Base-by-base conservation (phyloP, 2,797 vertebrate genomes). In the Arvicola amphibius region DNA sequence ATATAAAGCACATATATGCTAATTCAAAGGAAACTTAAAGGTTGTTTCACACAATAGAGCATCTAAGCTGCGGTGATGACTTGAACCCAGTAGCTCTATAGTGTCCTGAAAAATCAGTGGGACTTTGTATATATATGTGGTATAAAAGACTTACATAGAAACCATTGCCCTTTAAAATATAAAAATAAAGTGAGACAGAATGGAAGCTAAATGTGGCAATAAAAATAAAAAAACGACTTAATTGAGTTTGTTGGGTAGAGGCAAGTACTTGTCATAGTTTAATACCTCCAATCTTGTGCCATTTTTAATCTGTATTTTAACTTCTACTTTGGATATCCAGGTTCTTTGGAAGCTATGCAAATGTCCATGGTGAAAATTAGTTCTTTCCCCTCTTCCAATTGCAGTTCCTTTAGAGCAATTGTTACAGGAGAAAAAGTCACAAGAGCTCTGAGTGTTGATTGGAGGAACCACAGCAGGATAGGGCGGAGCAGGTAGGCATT, bases 221-320 rank as follows among this genome's bases (percentile, higher is more conserved):
- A 12, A 65, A 63, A 83, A 40, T 48, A 40, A 16, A n/a, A 84
- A 88, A 95, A 56, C n/a, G n/a, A n/a, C 29, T 85, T 77, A 17
- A 7, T 37, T 76, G 4, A n/a, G 9, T 59, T 84, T n/a, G 7
- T 40, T 46, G 37, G 40, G 23, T 0, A 84, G 29, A 90, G 12
- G 37, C 5, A 83, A 90, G 17, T 0, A 12, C 51, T 87, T 63
- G 32, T 25, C 56, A 43, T 21, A 77, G 80, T 53, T 67, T n/a
- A 51, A 67, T 4, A 51, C 6, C 9, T 84, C 46, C 40, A 46
- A 61, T 37, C 40, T 13, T 73, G 19, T 63, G 88, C 61, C 83
- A 59, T 27, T 94, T 95, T 40, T 40, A 86, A 86, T 61, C 17
- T 74, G 2, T 32, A 73, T 88, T 90, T 93, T 34, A 91, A 71